Evolutionary conservation across 1,140 invertebrate genomes (phyloP).

Genomic region (Chionoecetes opilio): DNA sequence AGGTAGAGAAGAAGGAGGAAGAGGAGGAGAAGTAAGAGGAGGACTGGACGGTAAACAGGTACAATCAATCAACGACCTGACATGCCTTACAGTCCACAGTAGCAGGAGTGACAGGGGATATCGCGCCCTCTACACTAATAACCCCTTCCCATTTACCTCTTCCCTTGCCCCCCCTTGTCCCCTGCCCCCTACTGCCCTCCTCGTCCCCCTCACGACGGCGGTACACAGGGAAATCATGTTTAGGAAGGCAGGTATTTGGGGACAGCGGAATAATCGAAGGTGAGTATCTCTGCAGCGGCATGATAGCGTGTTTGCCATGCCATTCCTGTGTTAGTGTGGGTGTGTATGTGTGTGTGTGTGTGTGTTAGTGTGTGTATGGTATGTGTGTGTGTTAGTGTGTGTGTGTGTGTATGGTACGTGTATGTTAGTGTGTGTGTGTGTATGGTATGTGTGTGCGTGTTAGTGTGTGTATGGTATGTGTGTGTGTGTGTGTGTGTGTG

Average conservation of each 20-base stretch:
- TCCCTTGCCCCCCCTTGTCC: background rate
- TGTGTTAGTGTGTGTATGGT: background rate
- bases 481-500: conserved; percentile 18
- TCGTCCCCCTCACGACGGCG: too few relatives aligned
- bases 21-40: too few relatives aligned
- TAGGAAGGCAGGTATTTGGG: background rate
- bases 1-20: too few relatives aligned
- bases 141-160: background rate
- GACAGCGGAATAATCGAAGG: background rate
- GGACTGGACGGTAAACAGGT: too few relatives aligned
- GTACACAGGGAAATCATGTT: background rate
- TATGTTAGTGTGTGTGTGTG: background rate
- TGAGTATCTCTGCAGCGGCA: background rate
- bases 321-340: background rate
- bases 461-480: background rate
- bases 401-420: background rate
- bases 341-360: conserved; percentile 13
- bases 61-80: background rate
- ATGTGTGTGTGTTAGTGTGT: background rate
- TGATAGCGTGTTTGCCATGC: background rate
- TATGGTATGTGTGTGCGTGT: background rate
- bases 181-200: background rate
- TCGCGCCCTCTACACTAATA: background rate
- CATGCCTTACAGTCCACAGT: background rate
- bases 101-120: conserved; percentile 5